Base-by-base conservation (phyloP, 2,113 vertebrate genomes). In the Leptocoma aspasia region DNA sequence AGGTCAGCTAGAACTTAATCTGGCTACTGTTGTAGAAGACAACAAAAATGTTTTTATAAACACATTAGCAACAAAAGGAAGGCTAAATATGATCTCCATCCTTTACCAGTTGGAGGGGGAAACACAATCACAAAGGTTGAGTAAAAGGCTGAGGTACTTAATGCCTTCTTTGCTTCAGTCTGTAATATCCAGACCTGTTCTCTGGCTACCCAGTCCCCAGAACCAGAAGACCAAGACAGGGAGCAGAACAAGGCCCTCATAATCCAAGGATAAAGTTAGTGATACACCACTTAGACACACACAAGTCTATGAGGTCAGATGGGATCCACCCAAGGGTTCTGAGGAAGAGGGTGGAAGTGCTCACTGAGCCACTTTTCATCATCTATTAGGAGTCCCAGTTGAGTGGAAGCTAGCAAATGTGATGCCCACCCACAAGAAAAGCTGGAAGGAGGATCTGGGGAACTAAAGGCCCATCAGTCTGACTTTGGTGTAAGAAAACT, bases 381-480 rank as follows among this genome's bases (percentile, higher is more conserved):
- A 49, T 35, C 33, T 42, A 54, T 42, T 41, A 61, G 31, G 10
- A 66, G 44, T 26, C 24, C 33, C 37, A n/a, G 31, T 8, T 30
- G 57, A 57, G 6, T 15, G 15, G 41, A 77, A 56, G 50, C 22
- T 18, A 26, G 37, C 2, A 64, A 60, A 73, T 24, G 19, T n/a
- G 19, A 39, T 0, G 2, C 13, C 0, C 13, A 45, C 11, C 7
- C 37, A 35, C 59, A 71, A 45, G 16, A 59, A 71, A 21, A 42
- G 28, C 10, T 2, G 0, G 11, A 70, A 44, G 9, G 42, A 84
- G 28, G 19, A n/a, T 39, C 20, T n/a, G 33, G 16, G 21, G 35
- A 52, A 37, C 11, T 21, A 44, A 56, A 70, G 31, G 9, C 10
- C 27, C 1, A 0, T 50, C 23, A 50, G 27, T n/a, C 33, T n/a